phyloP scores from a whole-genome alignment of 2,113 vertebrate genomes.

The Neolamprologus sp. region DNA sequence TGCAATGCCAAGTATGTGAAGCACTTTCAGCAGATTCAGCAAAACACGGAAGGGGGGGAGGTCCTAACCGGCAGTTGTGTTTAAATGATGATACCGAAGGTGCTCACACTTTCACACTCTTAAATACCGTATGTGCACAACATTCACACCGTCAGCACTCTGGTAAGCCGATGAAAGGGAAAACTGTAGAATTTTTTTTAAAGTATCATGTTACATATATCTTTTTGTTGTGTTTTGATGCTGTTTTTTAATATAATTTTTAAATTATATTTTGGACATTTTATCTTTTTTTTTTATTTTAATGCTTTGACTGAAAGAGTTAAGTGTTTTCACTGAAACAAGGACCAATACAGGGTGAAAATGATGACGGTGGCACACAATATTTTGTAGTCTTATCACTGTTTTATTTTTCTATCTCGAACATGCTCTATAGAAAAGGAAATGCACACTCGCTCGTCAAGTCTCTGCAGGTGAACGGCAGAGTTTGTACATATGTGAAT shows the following conservation, averaged over 20 bases:
- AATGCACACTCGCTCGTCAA: conserved; percentile 10
- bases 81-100: neutral
- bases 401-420: conserved; percentile 58
- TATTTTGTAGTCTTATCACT: conserved; percentile 48
- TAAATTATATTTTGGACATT: conserved; percentile 47
- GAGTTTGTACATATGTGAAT: conserved; percentile 66
- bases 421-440: conserved; percentile 7
- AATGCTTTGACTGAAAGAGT: conserved; percentile 33
- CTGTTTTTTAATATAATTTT: conserved; percentile 30
- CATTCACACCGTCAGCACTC: neutral
- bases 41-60: neutral
- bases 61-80: neutral
- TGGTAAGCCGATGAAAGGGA: conserved; percentile 6
- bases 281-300: conserved; percentile 10
- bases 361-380: conserved; percentile 3
- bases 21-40: conserved; percentile 29
- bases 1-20: conserved; percentile 31
- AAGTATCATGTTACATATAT: conserved; percentile 25
- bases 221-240: conserved; percentile 13
- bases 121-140: neutral
- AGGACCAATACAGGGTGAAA: conserved; percentile 11
- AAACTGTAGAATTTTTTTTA: neutral
- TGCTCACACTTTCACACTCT: conserved; percentile 9
- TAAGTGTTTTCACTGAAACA: conserved; percentile 2
- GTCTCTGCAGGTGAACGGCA: neutral